These are phyloP conservation scores for Orchesella flavescens DNA, from an alignment of 2,888 invertebrate species.

Conservation along the genomic window DNA sequence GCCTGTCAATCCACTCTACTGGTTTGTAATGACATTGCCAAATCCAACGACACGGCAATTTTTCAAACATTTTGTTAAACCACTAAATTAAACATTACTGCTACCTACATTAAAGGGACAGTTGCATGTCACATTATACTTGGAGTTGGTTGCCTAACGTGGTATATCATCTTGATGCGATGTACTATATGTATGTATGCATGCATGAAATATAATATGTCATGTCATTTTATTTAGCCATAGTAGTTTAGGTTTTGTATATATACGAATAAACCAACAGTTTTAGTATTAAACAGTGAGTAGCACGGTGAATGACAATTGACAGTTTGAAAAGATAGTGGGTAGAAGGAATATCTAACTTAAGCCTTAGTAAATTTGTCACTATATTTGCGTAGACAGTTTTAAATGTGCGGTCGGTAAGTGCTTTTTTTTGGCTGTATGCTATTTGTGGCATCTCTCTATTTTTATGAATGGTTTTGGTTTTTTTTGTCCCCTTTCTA, in stretches of 20 bases:
- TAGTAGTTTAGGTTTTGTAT: not conserved
- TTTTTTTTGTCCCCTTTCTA: slow-evolving; percentile 2
- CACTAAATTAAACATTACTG: not conserved
- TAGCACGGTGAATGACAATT: slow-evolving; percentile 30
- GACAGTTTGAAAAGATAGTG: slow-evolving; percentile 33
- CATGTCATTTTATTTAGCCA: not conserved
- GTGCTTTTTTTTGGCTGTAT: not conserved
- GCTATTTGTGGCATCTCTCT: not conserved
- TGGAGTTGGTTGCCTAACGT: not conserved
- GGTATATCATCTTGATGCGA: not conserved
- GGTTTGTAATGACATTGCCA: slow-evolving; percentile 1
- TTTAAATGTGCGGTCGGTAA: slow-evolving; percentile 23
- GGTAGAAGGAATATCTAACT: not conserved
- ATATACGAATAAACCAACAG: not conserved
- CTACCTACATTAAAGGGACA: too few species aligned
- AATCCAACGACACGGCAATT: slow-evolving; percentile 20
- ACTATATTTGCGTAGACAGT: slow-evolving; percentile 3
- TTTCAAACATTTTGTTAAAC: not conserved
- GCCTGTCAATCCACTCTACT: not conserved
- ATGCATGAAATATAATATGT: not conserved
- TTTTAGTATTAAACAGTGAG: not conserved
- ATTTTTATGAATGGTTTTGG: not conserved
- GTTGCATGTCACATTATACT: not conserved
- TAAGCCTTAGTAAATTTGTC: not conserved
- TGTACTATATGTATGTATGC: not conserved